A percentile compares a stretch with the other conserved stretches of the same genome.
These are phyloP conservation scores for Drosophila yakuba DNA, from an alignment of 1,140 invertebrate genomes.

Conservation along the genomic window DNA sequence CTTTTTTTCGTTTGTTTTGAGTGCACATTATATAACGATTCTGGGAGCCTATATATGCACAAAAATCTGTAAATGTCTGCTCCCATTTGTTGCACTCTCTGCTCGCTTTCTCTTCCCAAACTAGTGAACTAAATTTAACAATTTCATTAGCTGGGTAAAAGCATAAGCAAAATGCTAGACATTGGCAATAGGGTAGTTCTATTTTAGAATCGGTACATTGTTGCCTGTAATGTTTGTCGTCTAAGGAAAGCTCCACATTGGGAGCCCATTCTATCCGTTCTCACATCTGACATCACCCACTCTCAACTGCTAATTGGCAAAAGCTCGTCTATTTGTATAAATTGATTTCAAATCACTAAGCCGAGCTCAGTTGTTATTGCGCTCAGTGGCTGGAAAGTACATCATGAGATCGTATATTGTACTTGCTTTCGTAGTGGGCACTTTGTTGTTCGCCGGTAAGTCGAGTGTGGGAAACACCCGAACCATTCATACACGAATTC, in stretches of 20 bases:
- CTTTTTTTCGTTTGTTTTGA: constrained; percentile 34
- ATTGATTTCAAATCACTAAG: constrained; percentile 22
- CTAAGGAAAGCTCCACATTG: not conserved
- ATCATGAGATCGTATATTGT: constrained; percentile 17
- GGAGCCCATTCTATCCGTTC: not conserved
- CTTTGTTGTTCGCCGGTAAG: constrained; percentile 28
- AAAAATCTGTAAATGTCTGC: not conserved
- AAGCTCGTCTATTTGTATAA: constrained; percentile 27
- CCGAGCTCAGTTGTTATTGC: constrained; percentile 19
- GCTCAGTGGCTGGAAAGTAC: constrained; percentile 24
- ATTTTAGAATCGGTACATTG: not conserved
- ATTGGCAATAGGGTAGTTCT: constrained; percentile 6
- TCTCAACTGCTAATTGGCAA: constrained; percentile 16
- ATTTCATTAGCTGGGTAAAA: constrained; percentile 34
- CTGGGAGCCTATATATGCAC: constrained; percentile 9
- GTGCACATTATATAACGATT: constrained; percentile 35
- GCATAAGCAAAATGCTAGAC: constrained; percentile 13
- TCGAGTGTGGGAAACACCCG: not conserved
- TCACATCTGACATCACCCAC: constrained; percentile 13
- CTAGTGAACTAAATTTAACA: constrained; percentile 51
- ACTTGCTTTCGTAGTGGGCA: not conserved
- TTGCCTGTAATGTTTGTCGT: not conserved
- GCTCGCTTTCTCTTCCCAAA: constrained; percentile 36
- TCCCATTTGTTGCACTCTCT: constrained; percentile 27
- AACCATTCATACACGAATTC: not conserved